Evolutionary conservation across 2,113 vertebrate species (phyloP).

Genomic region (Probosciger aterrimus): DNA sequence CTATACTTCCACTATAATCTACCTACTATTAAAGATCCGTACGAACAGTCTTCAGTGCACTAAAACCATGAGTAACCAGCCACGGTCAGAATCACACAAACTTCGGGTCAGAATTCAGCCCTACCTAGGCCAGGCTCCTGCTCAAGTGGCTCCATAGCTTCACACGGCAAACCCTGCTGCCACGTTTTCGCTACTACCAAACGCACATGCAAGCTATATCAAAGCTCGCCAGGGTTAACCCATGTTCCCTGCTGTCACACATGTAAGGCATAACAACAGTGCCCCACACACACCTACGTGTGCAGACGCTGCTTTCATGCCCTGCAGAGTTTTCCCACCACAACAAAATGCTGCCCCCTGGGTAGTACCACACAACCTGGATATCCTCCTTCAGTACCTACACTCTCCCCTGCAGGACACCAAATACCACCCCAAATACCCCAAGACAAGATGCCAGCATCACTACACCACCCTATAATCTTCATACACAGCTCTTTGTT

Average conservation of each 20-base stretch:
- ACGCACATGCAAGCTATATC: fast-evolving
- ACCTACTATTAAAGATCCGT: neutral
- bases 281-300: fast-evolving
- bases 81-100: neutral
- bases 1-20: neutral
- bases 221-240: neutral
- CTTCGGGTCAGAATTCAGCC: neutral
- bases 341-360: neutral
- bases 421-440: neutral
- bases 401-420: neutral
- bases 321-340: neutral
- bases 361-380: neutral
- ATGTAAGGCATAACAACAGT: neutral
- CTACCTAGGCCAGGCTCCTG: neutral
- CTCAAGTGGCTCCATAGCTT: neutral
- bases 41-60: neutral
- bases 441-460: neutral
- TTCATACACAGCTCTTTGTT: neutral
- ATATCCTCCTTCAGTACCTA: neutral
- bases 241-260: neutral
- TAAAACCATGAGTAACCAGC: neutral
- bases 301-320: neutral
- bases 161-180: neutral
- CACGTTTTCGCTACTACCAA: neutral
- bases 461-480: neutral